Evolutionary conservation across 2,797 vertebrate genomes (phyloP), one percentile per base, ranked within the genome.

Genomic region (Bovichtus diacanthus): DNA sequence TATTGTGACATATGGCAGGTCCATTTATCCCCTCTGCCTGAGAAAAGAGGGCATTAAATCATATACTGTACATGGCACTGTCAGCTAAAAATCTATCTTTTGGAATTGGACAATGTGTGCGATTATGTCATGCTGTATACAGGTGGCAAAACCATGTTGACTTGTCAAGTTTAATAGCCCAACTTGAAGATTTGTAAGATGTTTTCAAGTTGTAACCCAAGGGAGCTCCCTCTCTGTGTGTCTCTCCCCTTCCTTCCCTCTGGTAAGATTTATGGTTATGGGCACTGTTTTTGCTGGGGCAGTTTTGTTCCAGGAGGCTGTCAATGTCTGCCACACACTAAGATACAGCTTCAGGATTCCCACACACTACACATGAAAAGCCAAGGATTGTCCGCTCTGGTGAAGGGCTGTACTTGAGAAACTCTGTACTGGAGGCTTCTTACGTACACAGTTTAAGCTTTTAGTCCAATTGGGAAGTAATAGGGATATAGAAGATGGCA

Each of bases 201-300:
- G 79, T 86, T 88, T 86, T 89, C 8, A 78, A 58, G 71, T 76
- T 61, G 76, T 85, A 70, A 74, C 60, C 66, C 56, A 27, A 81
- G 66, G 82, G 69, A 71, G 62, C 76, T 70, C 73, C 68, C 56
- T 83, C 65, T 82, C 21, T 76, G 34, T 72, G 31, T 44, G 55
- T 71, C 12, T 87, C 55, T 78, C 62, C 60, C 50, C 49, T 77
- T 73, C 78, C 59, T 77, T 68, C 49, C 80, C 84, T 59, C 47
- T 41, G 62, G 5, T 43, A 46, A 89, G 88, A 94, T 94, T 94
- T 92, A 92, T 76, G 78, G 76, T 90, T 85, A 80, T 76, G 76
- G 81, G 64, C 56, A 27, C 66, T 70, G 70, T 71, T 89, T 74
- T 69, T 76, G 58, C 56, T 5, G 46, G 74, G 73, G 64, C 55